Evolutionary conservation across 2,113 vertebrate genomes (phyloP), one percentile per base, ranked within the genome.

Genomic region (Miniopterus natalensis): DNA sequence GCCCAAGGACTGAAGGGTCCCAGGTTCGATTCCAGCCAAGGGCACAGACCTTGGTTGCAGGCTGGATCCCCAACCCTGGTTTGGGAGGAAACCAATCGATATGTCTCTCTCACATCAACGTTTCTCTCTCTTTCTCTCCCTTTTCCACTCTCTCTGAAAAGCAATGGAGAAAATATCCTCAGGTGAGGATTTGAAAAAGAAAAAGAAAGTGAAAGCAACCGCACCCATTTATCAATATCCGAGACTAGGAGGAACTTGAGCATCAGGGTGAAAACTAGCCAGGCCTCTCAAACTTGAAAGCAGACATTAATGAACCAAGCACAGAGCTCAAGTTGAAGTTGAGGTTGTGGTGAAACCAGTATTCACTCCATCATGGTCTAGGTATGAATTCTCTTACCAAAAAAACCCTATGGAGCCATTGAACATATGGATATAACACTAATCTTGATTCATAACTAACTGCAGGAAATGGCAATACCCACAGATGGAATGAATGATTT

Each of bases 401-500:
- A 73, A 65, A 29, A 57, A 40, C 55, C 63, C 63, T 55, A 49
- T 29, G 45, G 85, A 93, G 29, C 1, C 31, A 42, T 0, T 40
- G 42, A 78, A 70, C n/a, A 51, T 59, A 92, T 70, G 49, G 51
- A 47, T 9, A 7, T 55, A 29, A 70, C 27, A 79, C 70, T 79
- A 14, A 80, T 23, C 88, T 65, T 86, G 29, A 87, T 36, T 71
- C 47, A 65, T 40, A 96, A 53, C 57, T 61, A 70, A 70, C 31
- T 31, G 70, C 17, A 88, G 80, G 23, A 95, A 93, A 93, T 74
- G 23, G 81, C 3, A n/a, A 11, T 42, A 71, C 57, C 68, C 15
- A 88, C 65, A 87, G 78, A 81, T 27, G 31, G 68, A 83, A 71
- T 80, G 45, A 66, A 78, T 89, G 65, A 92, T n/a, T 73, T 74